phyloP scores from a whole-genome alignment of 2,113 vertebrate genomes.

The Myotis yumanensis region DNA sequence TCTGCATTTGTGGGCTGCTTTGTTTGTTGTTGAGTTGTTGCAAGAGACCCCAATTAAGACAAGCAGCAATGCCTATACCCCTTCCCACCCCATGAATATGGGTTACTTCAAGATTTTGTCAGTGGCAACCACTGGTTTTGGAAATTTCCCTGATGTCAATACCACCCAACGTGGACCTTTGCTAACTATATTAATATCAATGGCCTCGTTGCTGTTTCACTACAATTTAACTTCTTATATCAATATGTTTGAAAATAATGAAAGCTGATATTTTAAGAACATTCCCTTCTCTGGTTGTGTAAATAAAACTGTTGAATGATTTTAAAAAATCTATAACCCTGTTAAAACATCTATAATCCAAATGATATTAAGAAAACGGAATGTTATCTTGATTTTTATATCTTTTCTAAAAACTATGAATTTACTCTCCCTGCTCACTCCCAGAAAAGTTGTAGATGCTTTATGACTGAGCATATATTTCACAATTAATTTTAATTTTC shows the following conservation, averaged over 20 bases:
- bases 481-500: slow-evolving; percentile 2
- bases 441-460: not conserved
- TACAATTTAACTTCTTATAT: slow-evolving; percentile 93
- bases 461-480: not conserved
- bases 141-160: slow-evolving; percentile 91
- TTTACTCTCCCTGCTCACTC: not conserved
- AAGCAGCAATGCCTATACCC: slow-evolving; percentile 90
- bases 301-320: slow-evolving; percentile 88
- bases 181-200: slow-evolving; percentile 92
- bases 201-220: slow-evolving; percentile 93
- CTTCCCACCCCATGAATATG: slow-evolving; percentile 87
- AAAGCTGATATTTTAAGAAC: slow-evolving; percentile 89
- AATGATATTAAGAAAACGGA: not conserved
- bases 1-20: slow-evolving; percentile 84
- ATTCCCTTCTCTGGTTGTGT: slow-evolving; percentile 89
- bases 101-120: slow-evolving; percentile 91
- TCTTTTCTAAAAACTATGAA: not conserved
- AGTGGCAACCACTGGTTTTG: slow-evolving; percentile 92
- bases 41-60: slow-evolving; percentile 88
- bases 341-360: not conserved
- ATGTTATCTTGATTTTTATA: not conserved
- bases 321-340: slow-evolving; percentile 2
- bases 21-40: slow-evolving; percentile 88
- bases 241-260: slow-evolving; percentile 90
- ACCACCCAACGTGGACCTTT: slow-evolving; percentile 89